Percentiles rank a stretch among this genome's conserved stretches.
Conservation (phyloP, 2,797 vertebrate species). For the Huso huso region DNA sequence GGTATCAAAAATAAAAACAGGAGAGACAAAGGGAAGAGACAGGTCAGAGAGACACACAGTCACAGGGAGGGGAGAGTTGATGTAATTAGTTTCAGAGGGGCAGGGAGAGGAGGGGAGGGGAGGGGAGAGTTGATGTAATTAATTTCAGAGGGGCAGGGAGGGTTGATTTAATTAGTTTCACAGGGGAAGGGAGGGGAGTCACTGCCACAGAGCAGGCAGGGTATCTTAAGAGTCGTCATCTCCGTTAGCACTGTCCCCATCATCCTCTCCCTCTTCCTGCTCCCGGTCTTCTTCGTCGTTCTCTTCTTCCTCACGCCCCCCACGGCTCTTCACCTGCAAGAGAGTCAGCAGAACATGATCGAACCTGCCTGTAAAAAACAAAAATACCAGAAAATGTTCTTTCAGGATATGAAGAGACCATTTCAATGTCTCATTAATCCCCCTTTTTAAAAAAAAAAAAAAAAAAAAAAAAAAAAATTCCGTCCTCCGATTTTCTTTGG, state of each 20-base stretch:
- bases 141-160: not conserved
- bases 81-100: not conserved
- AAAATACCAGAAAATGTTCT: too few relatives aligned
- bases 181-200: not conserved
- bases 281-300: conserved; percentile 63
- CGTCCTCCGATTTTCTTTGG: too few relatives aligned
- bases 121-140: not conserved
- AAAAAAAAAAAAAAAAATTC: too few relatives aligned
- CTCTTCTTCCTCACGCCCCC: conserved; percentile 51
- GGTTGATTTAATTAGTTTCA: not conserved
- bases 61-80: not conserved
- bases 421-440: too few relatives aligned
- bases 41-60: not conserved
- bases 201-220: not conserved
- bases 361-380: too few relatives aligned
- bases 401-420: too few relatives aligned
- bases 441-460: too few relatives aligned
- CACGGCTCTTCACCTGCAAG: conserved; percentile 45
- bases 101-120: not conserved
- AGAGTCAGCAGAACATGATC: not conserved
- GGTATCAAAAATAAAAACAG: conserved; percentile 1
- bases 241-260: conserved; percentile 73
- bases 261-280: conserved; percentile 77
- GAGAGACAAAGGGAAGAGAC: not conserved
- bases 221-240: conserved; percentile 63